Base-by-base conservation (phyloP, 1,140 invertebrate species). In the Lerema accius region DNA sequence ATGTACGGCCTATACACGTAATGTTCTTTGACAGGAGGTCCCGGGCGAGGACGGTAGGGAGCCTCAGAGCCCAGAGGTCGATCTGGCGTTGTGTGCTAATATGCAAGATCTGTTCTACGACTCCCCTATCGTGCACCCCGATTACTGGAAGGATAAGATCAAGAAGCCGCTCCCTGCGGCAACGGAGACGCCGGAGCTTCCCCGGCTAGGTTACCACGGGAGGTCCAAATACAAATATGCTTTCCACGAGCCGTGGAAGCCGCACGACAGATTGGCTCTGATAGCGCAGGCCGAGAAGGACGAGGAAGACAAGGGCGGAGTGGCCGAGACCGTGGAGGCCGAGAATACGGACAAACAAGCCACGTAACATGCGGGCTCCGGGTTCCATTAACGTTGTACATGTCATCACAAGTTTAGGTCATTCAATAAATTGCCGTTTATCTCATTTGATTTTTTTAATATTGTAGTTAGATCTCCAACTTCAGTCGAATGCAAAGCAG, bases 171-270 rank as follows among this genome's bases (percentile, higher is more conserved):
- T 77, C 32, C 53, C 56, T 6, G 32, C 49, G 5, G 32, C 61
- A 0, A 16, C 37, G 14, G 64, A 72, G 13, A 45, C 63, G 0
- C 43, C 62, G 2, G 62, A 63, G 0, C 17, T 78, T 1, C 73
- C 79, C 1, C 82, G 73, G 37, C 75, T 89, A 7, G 83, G 86
- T 1, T 89, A 89, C 35, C 84, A 89, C 45, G 86, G 86, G 0
- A 76, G 59, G 17, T 75, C 67, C 19, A 89, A 85, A 46, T 87
- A 80, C 45, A 86, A 85, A 64, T 89, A 78, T 53, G 86, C 86
- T 0, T 89, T 89, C 49, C 84, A 89, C 35, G 86, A 89, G 39
- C 86, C 86, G 1, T 89, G 86, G 84, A 84, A 77, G 19, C 86
- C 86, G 0, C 50, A 87, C 5, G 83, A 89, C 51, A 73, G 86